phyloP scores from a whole-genome alignment of 35 echinoderm and acorn worm genomes.

The Holothuria glaberrima region DNA sequence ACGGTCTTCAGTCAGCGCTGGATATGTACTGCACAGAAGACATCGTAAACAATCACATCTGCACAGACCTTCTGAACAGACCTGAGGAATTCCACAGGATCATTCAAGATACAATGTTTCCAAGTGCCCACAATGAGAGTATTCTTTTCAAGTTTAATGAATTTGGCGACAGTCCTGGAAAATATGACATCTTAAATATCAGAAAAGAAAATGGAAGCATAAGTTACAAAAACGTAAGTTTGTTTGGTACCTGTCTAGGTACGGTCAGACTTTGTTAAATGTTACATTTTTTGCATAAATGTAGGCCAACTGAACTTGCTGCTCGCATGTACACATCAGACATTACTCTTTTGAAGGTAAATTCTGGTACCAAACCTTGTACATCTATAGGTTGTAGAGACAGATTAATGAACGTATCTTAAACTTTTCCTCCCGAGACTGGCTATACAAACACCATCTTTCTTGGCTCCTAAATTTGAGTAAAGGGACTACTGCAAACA shows the following conservation, averaged over 20 bases:
- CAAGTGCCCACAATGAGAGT: conserved; percentile 26
- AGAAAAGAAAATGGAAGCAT: background rate
- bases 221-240: conserved; percentile 16
- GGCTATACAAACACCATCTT: too few species aligned
- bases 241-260: background rate
- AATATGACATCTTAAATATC: conserved; percentile 81
- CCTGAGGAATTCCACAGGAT: conserved; percentile 52
- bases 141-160: conserved; percentile 63
- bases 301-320: too few species aligned
- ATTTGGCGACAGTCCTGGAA: conserved; percentile 70
- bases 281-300: too few species aligned
- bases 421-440: too few species aligned
- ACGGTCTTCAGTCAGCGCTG: conserved; percentile 77
- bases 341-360: too few species aligned
- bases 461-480: too few species aligned
- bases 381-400: too few species aligned
- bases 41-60: conserved; percentile 49
- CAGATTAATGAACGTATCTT: too few species aligned
- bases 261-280: background rate
- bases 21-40: conserved; percentile 55
- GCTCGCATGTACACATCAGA: too few species aligned
- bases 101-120: conserved; percentile 58
- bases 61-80: conserved; percentile 59
- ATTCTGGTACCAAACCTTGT: too few species aligned
- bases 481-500: too few species aligned